Base-by-base conservation (phyloP, 23 tunicate genomes). In the Ascidia mentula region DNA sequence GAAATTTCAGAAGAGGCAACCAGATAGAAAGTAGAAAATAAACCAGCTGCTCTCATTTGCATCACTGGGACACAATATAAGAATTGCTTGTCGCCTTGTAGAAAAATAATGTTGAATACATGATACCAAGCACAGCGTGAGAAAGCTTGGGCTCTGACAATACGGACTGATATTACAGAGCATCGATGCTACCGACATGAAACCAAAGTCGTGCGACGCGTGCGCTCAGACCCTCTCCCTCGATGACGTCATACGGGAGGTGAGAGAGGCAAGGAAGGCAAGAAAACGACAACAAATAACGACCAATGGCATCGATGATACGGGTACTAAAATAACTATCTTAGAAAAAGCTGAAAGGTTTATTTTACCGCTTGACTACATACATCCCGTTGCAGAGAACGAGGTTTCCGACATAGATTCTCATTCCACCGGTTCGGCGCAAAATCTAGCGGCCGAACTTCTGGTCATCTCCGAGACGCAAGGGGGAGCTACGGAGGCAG, bases 401-500 rank as follows among this genome's bases (percentile, higher is more conserved):
- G 86, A 82, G 33, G 60, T 82, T 73, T 80, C 84, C 31, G 84
- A 80, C 38, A 1, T 80, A 24, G 79, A 30, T 31, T 73, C 79
- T 0, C 46, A 77, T 72, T 33, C 40, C 26, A 13, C 72, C 24
- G 36, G 78, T 22, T 45, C 79, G 32, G 42, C 40, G 9, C 72
- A 17, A 0, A 15, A 1, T 1, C 8, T 34, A 22, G 46, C n/a
- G 86, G 32, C 33, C 28, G 65, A 53, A 53, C 13, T 53, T 3
- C 24, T 53, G 24, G 69, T 72, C 7, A 26, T 32, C 12, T n/a
- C 72, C 0, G 72, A 80, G n/a, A 60, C 84, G 12, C 38, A 65
- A 28, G 77, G 69, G 18, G 70, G 77, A n/a, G 79, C 12, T 38
- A 73, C 79, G 1, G 46, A 12, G 36, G 73, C 59, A 31, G 46